phyloP scores from a whole-genome alignment of 2,797 vertebrate species.

The Urosaurus nigricauda region DNA sequence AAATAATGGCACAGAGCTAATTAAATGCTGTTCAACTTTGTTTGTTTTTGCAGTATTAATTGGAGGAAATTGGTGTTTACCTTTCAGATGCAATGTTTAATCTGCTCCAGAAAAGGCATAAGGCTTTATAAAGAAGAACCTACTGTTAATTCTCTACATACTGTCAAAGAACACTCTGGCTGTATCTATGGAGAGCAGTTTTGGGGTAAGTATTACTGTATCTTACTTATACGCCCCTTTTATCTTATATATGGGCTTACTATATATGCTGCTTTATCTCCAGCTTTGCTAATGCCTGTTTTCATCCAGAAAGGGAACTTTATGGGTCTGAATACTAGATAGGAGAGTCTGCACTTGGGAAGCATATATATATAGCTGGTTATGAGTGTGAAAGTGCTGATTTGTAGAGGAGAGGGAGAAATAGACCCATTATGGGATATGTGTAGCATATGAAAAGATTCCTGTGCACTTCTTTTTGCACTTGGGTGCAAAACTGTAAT shows the following conservation, averaged over 20 bases:
- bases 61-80: slow-evolving; percentile 43
- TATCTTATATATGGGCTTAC: neutral
- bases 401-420: neutral
- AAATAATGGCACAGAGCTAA: neutral
- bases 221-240: neutral
- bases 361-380: neutral
- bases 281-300: neutral
- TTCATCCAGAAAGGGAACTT: neutral
- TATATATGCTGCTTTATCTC: neutral
- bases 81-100: slow-evolving; percentile 9
- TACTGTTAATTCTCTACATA: neutral
- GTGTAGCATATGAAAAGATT: neutral
- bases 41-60: neutral
- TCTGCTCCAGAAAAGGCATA: neutral
- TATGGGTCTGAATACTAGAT: neutral
- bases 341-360: neutral
- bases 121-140: neutral
- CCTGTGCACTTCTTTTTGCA: too few species aligned
- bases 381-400: neutral
- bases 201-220: neutral
- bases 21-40: neutral
- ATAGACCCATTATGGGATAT: neutral
- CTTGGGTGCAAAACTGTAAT: neutral
- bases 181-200: neutral
- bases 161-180: too few species aligned